These are phyloP conservation scores for Tribolium madens DNA, from an alignment of 1,140 invertebrate genomes.

Conservation along the genomic window DNA sequence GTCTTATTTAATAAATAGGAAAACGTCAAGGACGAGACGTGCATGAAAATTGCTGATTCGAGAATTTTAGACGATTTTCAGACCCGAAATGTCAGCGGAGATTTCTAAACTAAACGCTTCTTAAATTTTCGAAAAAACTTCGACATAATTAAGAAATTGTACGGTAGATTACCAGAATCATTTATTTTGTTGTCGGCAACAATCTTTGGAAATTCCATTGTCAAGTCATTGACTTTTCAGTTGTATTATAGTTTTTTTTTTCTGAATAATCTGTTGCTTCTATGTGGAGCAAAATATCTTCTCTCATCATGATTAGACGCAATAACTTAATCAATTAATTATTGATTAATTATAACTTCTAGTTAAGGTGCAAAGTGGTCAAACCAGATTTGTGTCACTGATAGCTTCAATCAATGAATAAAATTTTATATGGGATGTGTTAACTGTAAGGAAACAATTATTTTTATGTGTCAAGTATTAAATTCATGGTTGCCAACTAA, in stretches of 20 bases:
- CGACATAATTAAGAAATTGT: no score
- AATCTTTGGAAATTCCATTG: neutral
- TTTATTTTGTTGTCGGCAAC: no score
- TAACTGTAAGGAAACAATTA: neutral
- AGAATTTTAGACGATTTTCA: no score
- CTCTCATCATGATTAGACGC: no score
- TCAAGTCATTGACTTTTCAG: neutral
- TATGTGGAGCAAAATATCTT: no score
- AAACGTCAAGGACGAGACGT: constrained; percentile 5
- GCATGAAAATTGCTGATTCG: neutral
- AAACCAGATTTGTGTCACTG: neutral
- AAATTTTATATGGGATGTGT: neutral
- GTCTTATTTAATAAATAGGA: constrained; percentile 7
- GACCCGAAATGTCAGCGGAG: no score
- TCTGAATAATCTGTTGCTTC: no score
- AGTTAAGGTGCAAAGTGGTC: neutral
- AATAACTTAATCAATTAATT: neutral
- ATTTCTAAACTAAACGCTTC: no score
- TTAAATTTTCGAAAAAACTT: neutral
- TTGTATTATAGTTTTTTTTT: no score
- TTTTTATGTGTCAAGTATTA: neutral
- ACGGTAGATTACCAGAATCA: neutral
- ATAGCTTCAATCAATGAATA: neutral
- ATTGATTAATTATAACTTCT: neutral
- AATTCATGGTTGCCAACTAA: neutral